Conservation (phyloP, 2,113 vertebrate genomes). For the Carettochelys insculpta region DNA sequence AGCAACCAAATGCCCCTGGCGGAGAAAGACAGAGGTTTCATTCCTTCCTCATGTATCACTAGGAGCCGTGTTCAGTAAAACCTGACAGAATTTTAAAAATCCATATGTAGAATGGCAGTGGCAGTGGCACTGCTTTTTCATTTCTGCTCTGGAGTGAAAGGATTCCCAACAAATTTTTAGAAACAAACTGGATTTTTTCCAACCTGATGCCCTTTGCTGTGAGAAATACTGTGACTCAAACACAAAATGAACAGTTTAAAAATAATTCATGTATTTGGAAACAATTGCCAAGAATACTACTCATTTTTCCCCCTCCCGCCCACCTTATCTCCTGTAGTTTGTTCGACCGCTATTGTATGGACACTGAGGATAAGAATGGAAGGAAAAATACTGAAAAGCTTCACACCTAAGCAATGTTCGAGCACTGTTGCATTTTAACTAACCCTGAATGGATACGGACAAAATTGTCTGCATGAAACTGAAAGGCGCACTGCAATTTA, state of each 20-base stretch:
- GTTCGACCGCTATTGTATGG: rapidly evolving
- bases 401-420: rapidly evolving
- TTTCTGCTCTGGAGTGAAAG: background rate
- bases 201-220: background rate
- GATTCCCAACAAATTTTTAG: background rate
- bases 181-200: constrained; percentile 38
- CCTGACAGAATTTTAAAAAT: background rate
- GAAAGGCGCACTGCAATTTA: background rate
- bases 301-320: background rate
- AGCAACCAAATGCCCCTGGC: background rate
- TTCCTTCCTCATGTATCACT: background rate
- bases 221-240: constrained; percentile 57
- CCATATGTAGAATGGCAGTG: background rate
- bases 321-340: rapidly evolving
- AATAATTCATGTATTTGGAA: background rate
- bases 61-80: background rate
- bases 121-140: rapidly evolving
- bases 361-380: background rate
- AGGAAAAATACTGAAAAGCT: background rate
- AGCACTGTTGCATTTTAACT: background rate
- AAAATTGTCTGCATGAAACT: background rate
- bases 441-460: rapidly evolving
- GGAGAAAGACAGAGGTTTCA: background rate
- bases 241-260: constrained; percentile 37
- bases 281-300: background rate